phyloP scores from a whole-genome alignment of 2,888 invertebrate genomes.

The Aporophyla lueneburgensis region DNA sequence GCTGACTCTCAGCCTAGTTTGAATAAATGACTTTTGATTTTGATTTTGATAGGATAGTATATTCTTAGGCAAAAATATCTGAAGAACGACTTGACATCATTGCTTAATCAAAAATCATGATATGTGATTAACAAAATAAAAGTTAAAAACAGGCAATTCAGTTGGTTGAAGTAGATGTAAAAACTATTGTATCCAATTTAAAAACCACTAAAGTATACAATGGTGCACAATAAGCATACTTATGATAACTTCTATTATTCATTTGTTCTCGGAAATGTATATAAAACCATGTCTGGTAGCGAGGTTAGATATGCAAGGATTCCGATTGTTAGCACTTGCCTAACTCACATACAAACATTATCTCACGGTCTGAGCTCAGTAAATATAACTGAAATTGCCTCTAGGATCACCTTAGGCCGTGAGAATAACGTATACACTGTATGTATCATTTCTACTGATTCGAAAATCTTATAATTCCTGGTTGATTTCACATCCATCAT shows the following conservation, averaged over 20 bases:
- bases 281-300: conserved; percentile 32
- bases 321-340: conserved; percentile 56
- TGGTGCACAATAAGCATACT: conserved; percentile 33
- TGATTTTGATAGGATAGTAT: too few relatives aligned
- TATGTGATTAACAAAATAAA: not conserved
- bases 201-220: conserved; percentile 13
- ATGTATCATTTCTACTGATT: conserved; percentile 21
- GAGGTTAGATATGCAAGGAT: conserved; percentile 62
- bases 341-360: conserved; percentile 51
- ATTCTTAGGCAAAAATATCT: not conserved
- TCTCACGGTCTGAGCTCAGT: conserved; percentile 56
- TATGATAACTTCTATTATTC: conserved; percentile 24
- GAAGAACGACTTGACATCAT: not conserved
- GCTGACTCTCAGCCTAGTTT: too few relatives aligned
- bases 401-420: conserved; percentile 59
- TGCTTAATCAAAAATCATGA: too few relatives aligned
- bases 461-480: conserved; percentile 12
- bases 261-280: conserved; percentile 42
- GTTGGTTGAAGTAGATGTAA: not conserved
- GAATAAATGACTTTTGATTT: too few relatives aligned
- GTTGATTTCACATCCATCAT: conserved; percentile 9
- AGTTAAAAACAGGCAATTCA: not conserved
- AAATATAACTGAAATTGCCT: conserved; percentile 59
- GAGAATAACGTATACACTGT: conserved; percentile 35
- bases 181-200: not conserved